Evolutionary conservation across 2,888 invertebrate species (phyloP).

Genomic region (Iselma pallidipennis): DNA sequence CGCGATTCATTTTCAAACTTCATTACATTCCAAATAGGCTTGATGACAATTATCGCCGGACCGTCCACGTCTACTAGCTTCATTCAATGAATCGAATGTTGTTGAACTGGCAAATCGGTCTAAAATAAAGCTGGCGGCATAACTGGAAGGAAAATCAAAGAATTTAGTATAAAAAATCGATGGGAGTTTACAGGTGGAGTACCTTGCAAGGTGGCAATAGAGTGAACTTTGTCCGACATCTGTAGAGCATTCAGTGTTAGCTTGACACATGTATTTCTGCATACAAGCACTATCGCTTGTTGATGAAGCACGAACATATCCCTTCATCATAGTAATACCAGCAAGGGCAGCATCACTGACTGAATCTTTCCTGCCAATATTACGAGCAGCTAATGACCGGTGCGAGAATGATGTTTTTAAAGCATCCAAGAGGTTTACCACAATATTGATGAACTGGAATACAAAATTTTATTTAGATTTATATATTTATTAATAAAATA

Average conservation of each 20-base stretch:
- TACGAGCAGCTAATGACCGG: slow-evolving; percentile 82
- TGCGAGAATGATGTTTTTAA: slow-evolving; percentile 92
- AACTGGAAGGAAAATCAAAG: slow-evolving; percentile 60
- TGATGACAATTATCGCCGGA: slow-evolving; percentile 85
- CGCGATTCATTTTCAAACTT: slow-evolving; percentile 66
- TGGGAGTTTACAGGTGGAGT: slow-evolving; percentile 46
- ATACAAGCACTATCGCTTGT: slow-evolving; percentile 81
- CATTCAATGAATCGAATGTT: slow-evolving; percentile 78
- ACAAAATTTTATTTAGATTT: too few species aligned
- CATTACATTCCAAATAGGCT: slow-evolving; percentile 85
- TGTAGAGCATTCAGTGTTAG: slow-evolving; percentile 82
- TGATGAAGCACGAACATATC: slow-evolving; percentile 80
- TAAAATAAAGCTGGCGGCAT: slow-evolving; percentile 82
- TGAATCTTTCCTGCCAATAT: slow-evolving; percentile 84
- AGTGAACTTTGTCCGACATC: slow-evolving; percentile 82
- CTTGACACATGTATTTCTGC: slow-evolving; percentile 88
- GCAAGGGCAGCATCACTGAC: slow-evolving; percentile 88
- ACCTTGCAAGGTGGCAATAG: slow-evolving; percentile 93
- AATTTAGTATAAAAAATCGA: not conserved
- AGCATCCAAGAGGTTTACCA: slow-evolving; percentile 87
- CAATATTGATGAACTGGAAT: slow-evolving; percentile 86
- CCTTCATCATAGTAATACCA: slow-evolving; percentile 86
- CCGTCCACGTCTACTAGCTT: slow-evolving; percentile 84
- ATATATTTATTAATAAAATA: too few species aligned
- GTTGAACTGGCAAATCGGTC: slow-evolving; percentile 73